These are phyloP conservation scores for Diplogasteroides magnus DNA, from an alignment of 1,140 invertebrate genomes.

Conservation along the genomic window DNA sequence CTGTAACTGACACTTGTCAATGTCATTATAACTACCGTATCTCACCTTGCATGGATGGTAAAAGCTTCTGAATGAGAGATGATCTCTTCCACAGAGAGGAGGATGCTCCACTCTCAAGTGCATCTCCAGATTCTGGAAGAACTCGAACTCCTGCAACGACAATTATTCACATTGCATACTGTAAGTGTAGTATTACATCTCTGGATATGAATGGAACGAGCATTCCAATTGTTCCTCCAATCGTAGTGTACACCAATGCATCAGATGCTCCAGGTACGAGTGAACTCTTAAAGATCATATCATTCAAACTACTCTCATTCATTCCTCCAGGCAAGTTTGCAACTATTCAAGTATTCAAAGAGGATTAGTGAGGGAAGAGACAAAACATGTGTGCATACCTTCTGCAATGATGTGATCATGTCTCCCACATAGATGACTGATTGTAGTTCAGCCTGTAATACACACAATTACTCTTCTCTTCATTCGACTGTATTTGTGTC, in stretches of 20 bases:
- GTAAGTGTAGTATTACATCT: too few relatives aligned
- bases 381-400: too few relatives aligned
- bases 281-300: constrained; percentile 65
- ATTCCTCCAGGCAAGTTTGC: too few relatives aligned
- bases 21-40: too few relatives aligned
- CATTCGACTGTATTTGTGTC: background rate
- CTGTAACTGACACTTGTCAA: too few relatives aligned
- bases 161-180: too few relatives aligned
- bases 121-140: constrained; percentile 99
- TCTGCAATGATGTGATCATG: constrained; percentile 70
- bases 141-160: constrained; percentile 78
- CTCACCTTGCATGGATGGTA: constrained; percentile 95
- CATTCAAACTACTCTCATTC: too few relatives aligned
- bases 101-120: constrained; percentile 95
- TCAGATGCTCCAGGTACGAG: constrained; percentile 94
- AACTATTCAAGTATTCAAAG: too few relatives aligned
- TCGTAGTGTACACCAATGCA: constrained; percentile 86
- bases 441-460: constrained; percentile 71
- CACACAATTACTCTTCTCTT: background rate
- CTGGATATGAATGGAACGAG: constrained; percentile 93
- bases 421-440: constrained; percentile 93
- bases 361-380: too few relatives aligned
- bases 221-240: constrained; percentile 90
- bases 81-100: constrained; percentile 91
- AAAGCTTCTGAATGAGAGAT: constrained; percentile 90